Conservation (phyloP, 2,888 invertebrate species). For the Amblyteles armatorius region DNA sequence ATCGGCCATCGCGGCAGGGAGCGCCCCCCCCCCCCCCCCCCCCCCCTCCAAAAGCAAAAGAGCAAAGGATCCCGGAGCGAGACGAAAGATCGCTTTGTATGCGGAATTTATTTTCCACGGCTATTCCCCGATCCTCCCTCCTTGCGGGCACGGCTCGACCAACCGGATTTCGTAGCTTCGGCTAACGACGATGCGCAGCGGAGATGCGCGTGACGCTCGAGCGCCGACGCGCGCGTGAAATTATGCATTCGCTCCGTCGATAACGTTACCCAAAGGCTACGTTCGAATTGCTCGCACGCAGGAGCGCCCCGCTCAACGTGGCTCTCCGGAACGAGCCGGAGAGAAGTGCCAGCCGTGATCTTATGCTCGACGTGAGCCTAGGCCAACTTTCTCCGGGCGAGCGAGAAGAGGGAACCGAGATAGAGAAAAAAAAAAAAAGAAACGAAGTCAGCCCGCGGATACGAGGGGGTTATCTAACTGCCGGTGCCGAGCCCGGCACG, state of each 20-base stretch:
- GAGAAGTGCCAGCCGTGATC: slow-evolving; percentile 71
- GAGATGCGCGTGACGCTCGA: neutral
- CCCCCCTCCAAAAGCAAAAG: neutral
- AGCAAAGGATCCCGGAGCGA: neutral
- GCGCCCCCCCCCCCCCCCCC: neutral
- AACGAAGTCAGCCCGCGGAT: slow-evolving; percentile 48
- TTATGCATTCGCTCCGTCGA: neutral
- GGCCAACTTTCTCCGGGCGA: slow-evolving; percentile 78
- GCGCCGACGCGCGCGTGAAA: neutral
- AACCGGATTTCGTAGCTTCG: neutral
- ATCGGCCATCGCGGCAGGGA: slow-evolving; percentile 36
- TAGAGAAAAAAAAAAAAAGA: slow-evolving; percentile 45
- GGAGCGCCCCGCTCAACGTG: neutral
- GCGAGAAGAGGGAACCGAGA: slow-evolving; percentile 60
- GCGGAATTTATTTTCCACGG: neutral
- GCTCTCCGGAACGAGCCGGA: slow-evolving; percentile 26
- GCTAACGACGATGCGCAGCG: neutral
- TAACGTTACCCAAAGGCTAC: slow-evolving; percentile 25
- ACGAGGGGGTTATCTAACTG: slow-evolving; percentile 70
- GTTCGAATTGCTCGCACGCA: slow-evolving; percentile 20
- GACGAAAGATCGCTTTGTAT: neutral
- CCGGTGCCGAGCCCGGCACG: slow-evolving; percentile 44
- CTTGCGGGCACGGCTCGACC: neutral
- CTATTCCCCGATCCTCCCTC: neutral
- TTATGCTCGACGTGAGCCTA: slow-evolving; percentile 76